Evolutionary conservation across 2,888 invertebrate species (phyloP).

Genomic region (Lasius platythorax): DNA sequence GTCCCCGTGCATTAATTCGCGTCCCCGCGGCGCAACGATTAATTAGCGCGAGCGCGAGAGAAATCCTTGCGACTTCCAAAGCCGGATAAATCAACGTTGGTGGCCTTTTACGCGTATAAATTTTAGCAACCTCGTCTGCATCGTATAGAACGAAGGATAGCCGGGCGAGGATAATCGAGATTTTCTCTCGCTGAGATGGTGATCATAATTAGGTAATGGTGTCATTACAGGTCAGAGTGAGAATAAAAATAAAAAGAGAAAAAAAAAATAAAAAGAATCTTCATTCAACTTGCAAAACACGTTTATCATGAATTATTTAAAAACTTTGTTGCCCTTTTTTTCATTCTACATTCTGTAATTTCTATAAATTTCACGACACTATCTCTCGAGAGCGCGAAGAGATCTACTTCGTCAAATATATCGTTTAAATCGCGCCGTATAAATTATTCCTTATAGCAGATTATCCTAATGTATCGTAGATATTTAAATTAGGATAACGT

Average conservation of each 20-base stretch:
- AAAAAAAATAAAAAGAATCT: neutral
- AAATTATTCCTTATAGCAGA: neutral
- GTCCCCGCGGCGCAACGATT: slow-evolving; percentile 48
- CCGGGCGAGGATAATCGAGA: neutral
- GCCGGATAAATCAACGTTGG: slow-evolving; percentile 35
- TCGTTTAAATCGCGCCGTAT: neutral
- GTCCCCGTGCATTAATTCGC: slow-evolving; percentile 47
- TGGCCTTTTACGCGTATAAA: slow-evolving; percentile 18
- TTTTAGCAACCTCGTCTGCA: slow-evolving; percentile 3
- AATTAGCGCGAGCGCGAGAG: slow-evolving; percentile 51
- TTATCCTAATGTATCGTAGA: neutral
- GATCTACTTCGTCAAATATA: neutral
- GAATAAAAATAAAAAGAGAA: neutral
- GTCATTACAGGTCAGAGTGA: neutral
- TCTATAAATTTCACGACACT: neutral
- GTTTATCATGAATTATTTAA: neutral
- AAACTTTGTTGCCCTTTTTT: neutral
- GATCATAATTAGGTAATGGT: slow-evolving; percentile 1
- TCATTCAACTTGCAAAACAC: neutral
- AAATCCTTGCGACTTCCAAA: slow-evolving; percentile 30
- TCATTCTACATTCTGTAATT: neutral
- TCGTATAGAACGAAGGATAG: neutral
- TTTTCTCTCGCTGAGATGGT: neutral
- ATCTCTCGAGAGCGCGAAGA: neutral
- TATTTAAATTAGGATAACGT: neutral